These are phyloP conservation scores for Misgurnus anguillicaudatus DNA, from an alignment of 2,113 vertebrate genomes.

Conservation along the genomic window DNA sequence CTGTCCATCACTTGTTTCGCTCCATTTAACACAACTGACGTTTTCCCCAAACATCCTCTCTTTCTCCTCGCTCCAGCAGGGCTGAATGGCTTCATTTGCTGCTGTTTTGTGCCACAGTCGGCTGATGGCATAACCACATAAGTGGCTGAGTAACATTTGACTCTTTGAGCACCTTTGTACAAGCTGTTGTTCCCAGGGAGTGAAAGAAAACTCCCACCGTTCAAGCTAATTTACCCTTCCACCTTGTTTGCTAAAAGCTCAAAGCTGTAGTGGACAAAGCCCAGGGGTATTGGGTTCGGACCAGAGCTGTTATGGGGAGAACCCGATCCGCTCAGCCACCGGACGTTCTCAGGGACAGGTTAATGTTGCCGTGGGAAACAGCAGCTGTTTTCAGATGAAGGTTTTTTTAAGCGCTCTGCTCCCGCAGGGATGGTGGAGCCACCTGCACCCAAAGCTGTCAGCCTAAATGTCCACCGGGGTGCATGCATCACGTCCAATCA, in stretches of 20 bases:
- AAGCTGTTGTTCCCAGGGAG: conserved; percentile 33
- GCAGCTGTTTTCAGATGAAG: conserved; percentile 67
- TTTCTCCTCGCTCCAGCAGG: conserved; percentile 12
- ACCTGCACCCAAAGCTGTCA: conserved; percentile 63
- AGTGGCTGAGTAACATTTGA: conserved; percentile 43
- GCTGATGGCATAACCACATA: conserved; percentile 24
- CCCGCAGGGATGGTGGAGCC: conserved; percentile 62
- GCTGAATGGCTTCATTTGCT: conserved; percentile 32
- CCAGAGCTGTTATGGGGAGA: conserved; percentile 27
- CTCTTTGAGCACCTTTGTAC: conserved; percentile 36
- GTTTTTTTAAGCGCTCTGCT: conserved; percentile 64
- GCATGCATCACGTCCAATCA: conserved; percentile 63
- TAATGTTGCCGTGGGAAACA: conserved; percentile 61
- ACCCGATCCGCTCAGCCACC: conserved; percentile 15
- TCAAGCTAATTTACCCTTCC: conserved; percentile 47
- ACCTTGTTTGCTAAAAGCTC: conserved; percentile 38
- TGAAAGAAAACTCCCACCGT: conserved; percentile 33
- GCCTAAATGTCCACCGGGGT: conserved; percentile 64
- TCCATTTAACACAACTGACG: conserved; percentile 25
- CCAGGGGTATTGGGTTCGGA: conserved; percentile 34
- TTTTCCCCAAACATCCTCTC: conserved; percentile 50
- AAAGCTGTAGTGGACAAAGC: conserved; percentile 21
- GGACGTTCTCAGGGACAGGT: conserved; percentile 33
- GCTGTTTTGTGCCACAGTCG: conserved; percentile 27
- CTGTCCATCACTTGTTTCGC: conserved; percentile 46